Base-by-base conservation (phyloP, 2,113 vertebrate species). In the Limanda limanda region DNA sequence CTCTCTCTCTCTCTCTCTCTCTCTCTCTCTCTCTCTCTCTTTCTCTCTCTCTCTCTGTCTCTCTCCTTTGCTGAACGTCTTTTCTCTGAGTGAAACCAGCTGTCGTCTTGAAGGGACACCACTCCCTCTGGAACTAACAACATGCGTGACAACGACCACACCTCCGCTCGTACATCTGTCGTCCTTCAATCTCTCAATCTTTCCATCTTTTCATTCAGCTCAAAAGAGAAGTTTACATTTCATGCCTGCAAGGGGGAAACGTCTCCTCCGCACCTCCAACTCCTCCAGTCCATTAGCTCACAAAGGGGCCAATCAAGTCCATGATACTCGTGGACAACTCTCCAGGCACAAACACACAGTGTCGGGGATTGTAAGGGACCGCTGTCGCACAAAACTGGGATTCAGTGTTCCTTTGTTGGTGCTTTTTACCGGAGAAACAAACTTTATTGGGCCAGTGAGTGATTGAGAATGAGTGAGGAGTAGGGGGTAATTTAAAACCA, bases 41-140 rank as follows among this genome's bases (percentile, higher is more conserved):
- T 2, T 25, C 25, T 27, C 25, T 27, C 25, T 3, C 25, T 27
- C 25, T 27, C 25, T 27, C 3, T n/a, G n/a, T n/a, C n/a, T n/a
- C n/a, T n/a, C n/a, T n/a, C n/a, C n/a, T 70, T 71, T 23, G 76
- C 76, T 82, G 68, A 82, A 40, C 52, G 48, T 91, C 89, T 85
- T 73, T 74, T 71, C 74, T 47, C 62, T 83, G 89, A 94, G 85
- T 90, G 87, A 91, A 92, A 89, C 80, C 93, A 92, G 92, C 92
- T 93, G 91, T 85, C 80, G 68, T 71, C 74, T 51, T 81, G 68
- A 83, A 74, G 68, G 87, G 81, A 87, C 88, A 56, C 81, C 72
- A 35, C 86, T 90, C 87, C 86, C 84, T 74, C 84, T 88, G 84
- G 81, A 91, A 60, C 88, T 76, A 80, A 90, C 88, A 90, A 83